Base-by-base conservation (phyloP, 2,113 vertebrate genomes). In the Chloropsis hardwickii region DNA sequence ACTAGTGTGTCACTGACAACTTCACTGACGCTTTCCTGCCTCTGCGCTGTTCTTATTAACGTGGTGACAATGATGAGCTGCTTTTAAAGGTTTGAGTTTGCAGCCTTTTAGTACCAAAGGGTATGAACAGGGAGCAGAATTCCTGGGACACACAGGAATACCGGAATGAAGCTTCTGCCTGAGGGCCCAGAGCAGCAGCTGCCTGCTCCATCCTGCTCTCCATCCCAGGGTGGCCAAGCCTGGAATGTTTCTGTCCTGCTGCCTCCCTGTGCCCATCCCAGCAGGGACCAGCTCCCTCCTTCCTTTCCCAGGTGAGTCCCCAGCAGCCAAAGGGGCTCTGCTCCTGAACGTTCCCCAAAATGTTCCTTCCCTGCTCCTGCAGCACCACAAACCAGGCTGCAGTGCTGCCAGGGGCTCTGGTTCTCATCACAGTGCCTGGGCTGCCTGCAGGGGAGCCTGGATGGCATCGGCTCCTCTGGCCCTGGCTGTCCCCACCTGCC, bases 381-480 rank as follows among this genome's bases (percentile, higher is more conserved):
- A 8, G 37, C 56, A 1, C 21, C 4, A 2, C 56, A 31, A 4
- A 11, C 3, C 80, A 29, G 54, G 1, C 27, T 12, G n/a, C 27
- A 4, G 13, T 1, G 35, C 24, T 51, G 39, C 65, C 48, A 10
- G 20, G 1, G 4, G 35, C 9, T 6, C 31, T 48, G 48, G 4
- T 5, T 28, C 5, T 5, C 4, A n/a, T 11, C 42, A 8, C 16
- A 1, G 8, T 1, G 54, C 8, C 54, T 22, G 40, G 20, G 13
- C 15, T 31, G 23, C 29, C 17, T 3, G 18, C 2, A 39, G 29
- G 47, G 56, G 16, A 70, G 70, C 73, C 44, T 2, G 29, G 23
- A 2, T 0, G 53, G 8, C 17, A 1, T 9, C 22, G 33, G 1
- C 19, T 5, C n/a, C 50, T 11, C 19, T 39, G n/a, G 10, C 21